Percentiles rank a stretch among this genome's conserved stretches.
Conservation (phyloP, 2,113 vertebrate species). For the Callocephalon fimbriatum region DNA sequence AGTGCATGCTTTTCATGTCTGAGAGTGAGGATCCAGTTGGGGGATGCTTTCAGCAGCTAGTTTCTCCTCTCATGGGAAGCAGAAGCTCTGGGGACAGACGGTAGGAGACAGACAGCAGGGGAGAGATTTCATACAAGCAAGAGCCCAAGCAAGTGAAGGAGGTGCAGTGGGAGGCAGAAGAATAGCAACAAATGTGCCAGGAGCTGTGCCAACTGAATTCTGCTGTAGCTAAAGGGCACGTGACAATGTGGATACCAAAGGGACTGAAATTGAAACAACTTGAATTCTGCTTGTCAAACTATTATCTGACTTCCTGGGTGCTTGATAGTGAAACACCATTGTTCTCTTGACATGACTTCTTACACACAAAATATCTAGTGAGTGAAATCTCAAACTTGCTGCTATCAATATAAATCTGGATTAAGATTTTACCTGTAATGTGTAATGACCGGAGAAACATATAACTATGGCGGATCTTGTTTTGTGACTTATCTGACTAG, state of each 20-base stretch:
- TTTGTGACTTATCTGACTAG: neutral
- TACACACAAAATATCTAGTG: neutral
- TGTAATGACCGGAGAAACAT: neutral
- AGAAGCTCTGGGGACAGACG: neutral
- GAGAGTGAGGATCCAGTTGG: neutral
- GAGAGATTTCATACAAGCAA: neutral
- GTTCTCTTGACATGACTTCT: neutral
- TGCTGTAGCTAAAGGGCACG: rapidly evolving
- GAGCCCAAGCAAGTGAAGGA: neutral
- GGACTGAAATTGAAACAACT: neutral
- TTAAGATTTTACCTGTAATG: neutral
- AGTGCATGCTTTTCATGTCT: neutral
- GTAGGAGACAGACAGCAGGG: neutral
- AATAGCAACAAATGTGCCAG: neutral
- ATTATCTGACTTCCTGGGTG: neutral
- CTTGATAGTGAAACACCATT: neutral
- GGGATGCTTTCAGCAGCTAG: neutral
- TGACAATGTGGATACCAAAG: neutral
- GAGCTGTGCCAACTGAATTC: neutral
- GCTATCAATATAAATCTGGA: neutral
- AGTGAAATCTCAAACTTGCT: neutral
- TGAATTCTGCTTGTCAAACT: neutral
- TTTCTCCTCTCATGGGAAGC: neutral
- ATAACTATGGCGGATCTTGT: neutral
- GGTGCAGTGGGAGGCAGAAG: neutral